A percentile compares a stretch with the other conserved stretches of the same genome.
Evolutionary conservation across 1,140 invertebrate genomes (phyloP).

Genomic region (Aphaenogaster rudis): DNA sequence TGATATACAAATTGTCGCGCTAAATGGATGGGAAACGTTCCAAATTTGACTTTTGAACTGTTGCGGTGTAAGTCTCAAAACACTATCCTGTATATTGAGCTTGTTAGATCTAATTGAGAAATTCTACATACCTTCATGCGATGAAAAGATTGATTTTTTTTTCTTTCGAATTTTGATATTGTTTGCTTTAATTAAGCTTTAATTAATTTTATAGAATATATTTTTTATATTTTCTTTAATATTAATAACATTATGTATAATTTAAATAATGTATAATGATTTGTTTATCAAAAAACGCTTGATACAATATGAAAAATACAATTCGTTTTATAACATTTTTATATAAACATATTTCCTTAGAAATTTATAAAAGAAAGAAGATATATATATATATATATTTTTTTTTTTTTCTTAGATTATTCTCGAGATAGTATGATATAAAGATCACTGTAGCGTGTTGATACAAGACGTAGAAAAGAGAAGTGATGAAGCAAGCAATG

Average conservation of each 20-base stretch:
- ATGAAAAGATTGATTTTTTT: not conserved
- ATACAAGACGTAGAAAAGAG: not conserved
- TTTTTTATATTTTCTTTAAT: not conserved
- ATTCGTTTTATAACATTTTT: not conserved
- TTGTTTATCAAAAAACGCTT: not conserved
- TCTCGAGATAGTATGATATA: not conserved
- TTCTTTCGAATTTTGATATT: not conserved
- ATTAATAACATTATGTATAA: not conserved
- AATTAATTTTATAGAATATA: not conserved
- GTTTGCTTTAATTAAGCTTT: not conserved
- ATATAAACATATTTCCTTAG: not conserved
- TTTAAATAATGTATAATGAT: not conserved
- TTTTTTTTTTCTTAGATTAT: not conserved
- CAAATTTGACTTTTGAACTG: slow-evolving; percentile 30
- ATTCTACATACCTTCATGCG: not conserved
- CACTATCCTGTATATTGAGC: not conserved
- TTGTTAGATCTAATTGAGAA: not conserved
- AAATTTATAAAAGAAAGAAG: not conserved
- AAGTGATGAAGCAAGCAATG: not conserved
- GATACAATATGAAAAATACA: not conserved
- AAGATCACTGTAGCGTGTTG: not conserved
- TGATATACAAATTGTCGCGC: slow-evolving; percentile 41
- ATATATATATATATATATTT: not conserved
- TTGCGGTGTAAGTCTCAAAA: not conserved
- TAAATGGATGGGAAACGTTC: slow-evolving; percentile 39